These are phyloP conservation scores for Drosophila flavopinicola DNA, from an alignment of 2,888 invertebrate species.

Conservation along the genomic window DNA sequence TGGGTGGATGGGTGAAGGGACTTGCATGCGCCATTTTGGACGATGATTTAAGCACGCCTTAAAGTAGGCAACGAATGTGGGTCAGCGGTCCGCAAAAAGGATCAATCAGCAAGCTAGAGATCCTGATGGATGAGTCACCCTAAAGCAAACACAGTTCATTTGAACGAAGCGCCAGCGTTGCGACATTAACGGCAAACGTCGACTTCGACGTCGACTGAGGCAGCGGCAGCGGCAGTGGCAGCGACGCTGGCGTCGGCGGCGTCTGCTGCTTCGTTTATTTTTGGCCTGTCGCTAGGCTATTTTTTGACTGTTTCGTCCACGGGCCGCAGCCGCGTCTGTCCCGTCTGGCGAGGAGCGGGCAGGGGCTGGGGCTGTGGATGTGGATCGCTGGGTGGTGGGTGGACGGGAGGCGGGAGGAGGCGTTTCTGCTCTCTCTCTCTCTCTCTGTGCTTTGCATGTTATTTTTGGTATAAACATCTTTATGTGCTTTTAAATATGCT, in stretches of 20 bases:
- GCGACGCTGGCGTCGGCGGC: slow-evolving; percentile 26
- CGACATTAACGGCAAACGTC: slow-evolving; percentile 23
- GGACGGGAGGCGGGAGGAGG: background rate
- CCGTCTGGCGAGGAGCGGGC: slow-evolving; percentile 12
- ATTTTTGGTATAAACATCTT: slow-evolving; percentile 79
- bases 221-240: slow-evolving; percentile 25
- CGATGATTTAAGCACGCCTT: slow-evolving; percentile 30
- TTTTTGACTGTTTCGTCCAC: slow-evolving; percentile 69
- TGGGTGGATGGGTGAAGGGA: background rate
- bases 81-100: slow-evolving; percentile 5
- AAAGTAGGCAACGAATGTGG: slow-evolving; percentile 57
- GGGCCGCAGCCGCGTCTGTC: slow-evolving; percentile 50
- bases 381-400: slow-evolving; percentile 4
- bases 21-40: background rate
- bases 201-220: background rate
- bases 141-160: slow-evolving; percentile 30
- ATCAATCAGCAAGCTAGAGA: background rate
- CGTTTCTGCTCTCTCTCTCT: slow-evolving; percentile 14
- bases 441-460: slow-evolving; percentile 53
- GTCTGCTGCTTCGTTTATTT: slow-evolving; percentile 68
- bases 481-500: slow-evolving; percentile 81
- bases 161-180: slow-evolving; percentile 58
- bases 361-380: slow-evolving; percentile 6
- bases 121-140: slow-evolving; percentile 36
- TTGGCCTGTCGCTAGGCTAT: slow-evolving; percentile 72